Evolutionary conservation across 2,797 vertebrate genomes (phyloP).

Genomic region (Anableps anableps): DNA sequence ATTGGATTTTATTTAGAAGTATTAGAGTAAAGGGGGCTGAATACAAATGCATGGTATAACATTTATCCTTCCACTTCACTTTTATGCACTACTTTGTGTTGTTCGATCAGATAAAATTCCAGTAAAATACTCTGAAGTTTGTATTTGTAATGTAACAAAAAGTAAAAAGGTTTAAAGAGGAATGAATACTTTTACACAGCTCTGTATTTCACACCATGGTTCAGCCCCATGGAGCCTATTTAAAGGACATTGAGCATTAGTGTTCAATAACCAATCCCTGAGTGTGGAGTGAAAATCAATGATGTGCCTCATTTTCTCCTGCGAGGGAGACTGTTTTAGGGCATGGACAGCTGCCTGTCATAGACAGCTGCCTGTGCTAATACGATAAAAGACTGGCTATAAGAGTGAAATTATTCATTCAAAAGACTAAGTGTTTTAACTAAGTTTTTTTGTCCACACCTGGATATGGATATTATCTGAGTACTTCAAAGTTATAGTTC

Average conservation of each 20-base stretch:
- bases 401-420: background rate
- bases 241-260: slow-evolving; percentile 17
- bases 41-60: too few species aligned
- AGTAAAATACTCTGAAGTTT: background rate
- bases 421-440: background rate
- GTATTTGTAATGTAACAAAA: background rate
- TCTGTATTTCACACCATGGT: background rate
- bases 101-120: background rate
- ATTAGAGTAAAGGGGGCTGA: too few species aligned
- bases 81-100: too few species aligned
- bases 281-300: slow-evolving; percentile 17
- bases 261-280: slow-evolving; percentile 17
- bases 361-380: slow-evolving; percentile 5
- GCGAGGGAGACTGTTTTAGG: slow-evolving; percentile 12
- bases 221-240: slow-evolving; percentile 8
- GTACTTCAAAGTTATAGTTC: background rate
- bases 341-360: too few species aligned
- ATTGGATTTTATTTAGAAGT: too few species aligned
- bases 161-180: background rate
- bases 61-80: too few species aligned
- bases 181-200: background rate
- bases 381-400: background rate
- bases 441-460: background rate
- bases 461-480: background rate
- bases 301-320: slow-evolving; percentile 5